Base-by-base conservation (phyloP, 2,888 invertebrate species). In the Myopa testacea region DNA sequence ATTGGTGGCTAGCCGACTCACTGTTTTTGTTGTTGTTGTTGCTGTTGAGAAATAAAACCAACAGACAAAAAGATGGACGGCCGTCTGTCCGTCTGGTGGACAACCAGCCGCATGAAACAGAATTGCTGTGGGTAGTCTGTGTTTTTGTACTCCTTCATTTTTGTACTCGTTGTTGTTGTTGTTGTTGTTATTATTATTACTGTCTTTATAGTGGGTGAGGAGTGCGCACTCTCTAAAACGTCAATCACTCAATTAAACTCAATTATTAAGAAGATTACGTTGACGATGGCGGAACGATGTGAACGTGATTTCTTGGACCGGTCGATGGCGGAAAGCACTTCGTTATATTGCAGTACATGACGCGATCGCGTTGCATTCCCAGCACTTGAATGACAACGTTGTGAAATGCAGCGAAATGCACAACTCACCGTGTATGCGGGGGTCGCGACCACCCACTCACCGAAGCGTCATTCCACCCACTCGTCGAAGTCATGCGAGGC, bases 161-260 rank as follows among this genome's bases (percentile, higher is more conserved):
- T 50, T 74, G 50, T 74, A 34, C 63, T 63, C 55, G 62, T 65
- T 74, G 73, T 50, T 50, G 73, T 12, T 63, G 73, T 40, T 60
- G 40, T 75, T 52, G 65, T 37, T 37, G 37, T 67, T 75, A 38
- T 70, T 50, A 34, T 75, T 75, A 38, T 50, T 67, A 67, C 65
- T 58, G 52, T 68, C 38, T 67, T 67, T 37, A 52, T 75, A 60
- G 75, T 75, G 69, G 75, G 68, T 68, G 75, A 69, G 68, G 75
- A 52, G 19, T 10, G 50, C n/a, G 60, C 75, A 75, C 65, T 75
- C 74, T 75, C 74, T 67, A 82, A 82, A 82, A 84, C 83, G 82
- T 83, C 84, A 84, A 84, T 84, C 84, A 84, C 82, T 84, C 82
- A 84, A 84, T 84, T 83, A 82, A 82, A 82, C 78, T 79, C 83